Evolutionary conservation across 2,113 vertebrate species (phyloP).

Genomic region (Pelecanoides urinatrix): DNA sequence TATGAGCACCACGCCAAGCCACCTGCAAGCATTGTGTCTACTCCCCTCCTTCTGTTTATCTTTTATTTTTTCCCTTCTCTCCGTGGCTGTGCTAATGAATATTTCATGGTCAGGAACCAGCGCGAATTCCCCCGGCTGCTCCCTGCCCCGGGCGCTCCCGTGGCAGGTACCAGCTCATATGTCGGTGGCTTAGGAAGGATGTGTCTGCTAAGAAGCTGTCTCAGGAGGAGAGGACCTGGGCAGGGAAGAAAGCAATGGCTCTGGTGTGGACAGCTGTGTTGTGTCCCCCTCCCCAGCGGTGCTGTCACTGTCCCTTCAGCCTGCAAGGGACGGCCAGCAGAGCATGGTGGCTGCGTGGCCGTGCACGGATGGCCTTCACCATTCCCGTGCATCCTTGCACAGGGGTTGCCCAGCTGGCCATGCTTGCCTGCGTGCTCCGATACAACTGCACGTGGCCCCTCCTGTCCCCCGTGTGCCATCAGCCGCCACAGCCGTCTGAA

Average conservation of each 20-base stretch:
- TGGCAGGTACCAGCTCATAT: not conserved
- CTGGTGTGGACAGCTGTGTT: not conserved
- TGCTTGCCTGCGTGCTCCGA: not conserved
- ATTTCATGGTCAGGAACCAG: slow-evolving; percentile 29
- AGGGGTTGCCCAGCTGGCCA: not conserved
- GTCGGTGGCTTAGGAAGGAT: not conserved
- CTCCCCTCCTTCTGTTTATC: not conserved
- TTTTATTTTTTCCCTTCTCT: not conserved
- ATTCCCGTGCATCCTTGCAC: not conserved
- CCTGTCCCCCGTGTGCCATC: not conserved
- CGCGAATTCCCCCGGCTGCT: not conserved
- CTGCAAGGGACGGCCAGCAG: not conserved
- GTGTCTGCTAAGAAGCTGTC: not conserved
- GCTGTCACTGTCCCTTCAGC: not conserved
- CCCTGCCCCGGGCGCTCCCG: not conserved
- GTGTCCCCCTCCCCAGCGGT: rapidly evolving
- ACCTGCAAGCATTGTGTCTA: not conserved
- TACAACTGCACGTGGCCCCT: not conserved
- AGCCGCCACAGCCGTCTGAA: not conserved
- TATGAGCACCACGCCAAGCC: not conserved
- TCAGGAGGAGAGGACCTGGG: not conserved
- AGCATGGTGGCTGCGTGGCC: rapidly evolving
- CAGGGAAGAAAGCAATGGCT: not conserved
- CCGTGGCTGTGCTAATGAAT: not conserved
- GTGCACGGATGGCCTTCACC: rapidly evolving